Percentiles rank a stretch among this genome's conserved stretches.
phyloP scores from a whole-genome alignment of 2,113 vertebrate species.

The Aspiorhynchus laticeps region DNA sequence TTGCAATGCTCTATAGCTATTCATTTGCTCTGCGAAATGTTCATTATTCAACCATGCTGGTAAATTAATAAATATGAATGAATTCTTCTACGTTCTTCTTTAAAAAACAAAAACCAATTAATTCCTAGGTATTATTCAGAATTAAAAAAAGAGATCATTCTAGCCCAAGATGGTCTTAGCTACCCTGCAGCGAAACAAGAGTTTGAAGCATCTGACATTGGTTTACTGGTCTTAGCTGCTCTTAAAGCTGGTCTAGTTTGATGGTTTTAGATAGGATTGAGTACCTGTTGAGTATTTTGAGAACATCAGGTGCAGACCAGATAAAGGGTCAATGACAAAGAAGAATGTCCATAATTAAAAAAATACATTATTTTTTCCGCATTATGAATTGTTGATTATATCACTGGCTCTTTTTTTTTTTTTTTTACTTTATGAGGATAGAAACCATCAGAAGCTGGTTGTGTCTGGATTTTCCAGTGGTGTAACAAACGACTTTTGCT shows the following conservation, averaged over 20 bases:
- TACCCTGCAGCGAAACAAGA: too few species aligned
- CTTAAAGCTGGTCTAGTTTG: not conserved
- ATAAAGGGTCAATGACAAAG: not conserved
- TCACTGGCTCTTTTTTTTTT: not conserved
- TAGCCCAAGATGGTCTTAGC: too few species aligned
- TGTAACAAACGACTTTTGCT: not conserved
- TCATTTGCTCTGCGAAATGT: not conserved
- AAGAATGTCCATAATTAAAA: too few species aligned
- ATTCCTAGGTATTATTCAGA: not conserved
- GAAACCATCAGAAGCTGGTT: not conserved
- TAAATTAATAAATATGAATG: not conserved
- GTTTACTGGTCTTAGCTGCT: not conserved
- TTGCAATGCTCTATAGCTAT: not conserved
- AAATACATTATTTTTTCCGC: too few species aligned
- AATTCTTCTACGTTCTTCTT: not conserved
- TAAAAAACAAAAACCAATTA: not conserved
- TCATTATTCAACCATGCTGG: not conserved
- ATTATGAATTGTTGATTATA: not conserved
- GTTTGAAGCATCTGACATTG: not conserved
- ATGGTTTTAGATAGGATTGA: not conserved
- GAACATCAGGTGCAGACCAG: not conserved
- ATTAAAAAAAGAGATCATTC: too few species aligned
- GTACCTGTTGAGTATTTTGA: not conserved
- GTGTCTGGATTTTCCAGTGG: conserved; percentile 6
- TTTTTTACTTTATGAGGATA: not conserved